Base-by-base conservation (phyloP, 2,797 vertebrate genomes). In the Microctenopoma stevenorrisi region DNA sequence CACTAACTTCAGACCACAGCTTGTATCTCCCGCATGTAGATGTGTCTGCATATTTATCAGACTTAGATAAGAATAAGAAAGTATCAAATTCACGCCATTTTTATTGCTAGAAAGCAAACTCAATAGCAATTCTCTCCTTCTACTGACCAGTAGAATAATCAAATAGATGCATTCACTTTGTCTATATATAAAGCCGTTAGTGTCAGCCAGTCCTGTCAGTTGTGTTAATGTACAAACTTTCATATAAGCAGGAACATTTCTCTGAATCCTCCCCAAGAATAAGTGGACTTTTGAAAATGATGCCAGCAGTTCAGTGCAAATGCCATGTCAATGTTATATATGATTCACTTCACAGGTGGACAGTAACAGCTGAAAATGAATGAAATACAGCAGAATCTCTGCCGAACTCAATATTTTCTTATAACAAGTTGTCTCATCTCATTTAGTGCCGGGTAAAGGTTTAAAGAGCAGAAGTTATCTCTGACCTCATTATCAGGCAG, bases 401-500 rank as follows among this genome's bases (percentile, higher is more conserved):
- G 9, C 15, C 15, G 42, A 49, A 44, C 15, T 47, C 6, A 46
- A 28, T 38, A 56, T 48, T 66, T 33, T 75, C 57, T 67, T 15
- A 50, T 25, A 55, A 35, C 33, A 35, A 35, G 33, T 22, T 7
- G 2, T 33, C 43, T 37, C 13, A 73, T 55, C 5, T 22, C 8
- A 26, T 50, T 64, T 43, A 42, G 11, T 44, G 26, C 8, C 62
- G 28, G 59, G 33, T 5, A 16, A 61, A 10, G 6, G 25, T 50
- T 35, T 54, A 50, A 49, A 62, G 26, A 12, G 57, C 30, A 52
- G 7, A 9, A 35, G 50, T 64, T 71, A 53, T 72, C 43, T 69
- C 63, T 78, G 58, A 79, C 53, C 62, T 76, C 28, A 55, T 68
- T 76, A 57, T 43, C 33, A 30, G 26, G 37, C 48, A 61, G 18